Base-by-base conservation (phyloP, 2,888 invertebrate genomes). In the Drepanosiphum platanoidis region DNA sequence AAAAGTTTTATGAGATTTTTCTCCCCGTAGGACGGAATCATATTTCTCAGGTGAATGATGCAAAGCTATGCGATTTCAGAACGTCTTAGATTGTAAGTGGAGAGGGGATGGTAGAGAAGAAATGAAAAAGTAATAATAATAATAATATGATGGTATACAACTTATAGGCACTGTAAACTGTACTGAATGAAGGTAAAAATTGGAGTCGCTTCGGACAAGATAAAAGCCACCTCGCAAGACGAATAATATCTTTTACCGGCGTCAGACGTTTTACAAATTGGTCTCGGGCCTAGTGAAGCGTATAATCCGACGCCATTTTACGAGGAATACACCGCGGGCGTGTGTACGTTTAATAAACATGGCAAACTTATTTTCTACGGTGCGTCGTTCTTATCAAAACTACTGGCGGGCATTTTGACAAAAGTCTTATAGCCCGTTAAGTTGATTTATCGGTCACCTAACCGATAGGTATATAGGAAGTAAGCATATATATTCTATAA, bases 201-300 rank as follows among this genome's bases (percentile, higher is more conserved):
- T 70, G 22, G 18, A 81, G 32, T 42, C 32, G 13, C 32, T 81
- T 36, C 71, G 81, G 81, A 72, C 71, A 72, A 81, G 80, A 81
- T 70, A 68, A 82, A 82, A 72, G 58, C 30, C 39, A 32, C 30
- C 39, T 15, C 9, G 30, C 58, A 39, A 61, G 39, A 72, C 81
- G 71, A 72, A 82, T 52, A 68, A 42, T 71, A 82, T 72, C 74
- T 75, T 75, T 75, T 52, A 52, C 77, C 77, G 70, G 46, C 68
- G 39, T 68, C 68, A 15, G 77, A 84, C 84, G 77, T 77, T 84
- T 84, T 84, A 84, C 84, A 84, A 84, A 84, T 84, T 77, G 84
- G 77, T 84, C 75, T 84, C 39, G 68, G 30, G 77, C 84, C 84
- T 75, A 75, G 83, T 83, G 84, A 58, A 58, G 75, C 84, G 77